Conservation (phyloP, 1,140 invertebrate species). For the Aphelenchoides besseyi region DNA sequence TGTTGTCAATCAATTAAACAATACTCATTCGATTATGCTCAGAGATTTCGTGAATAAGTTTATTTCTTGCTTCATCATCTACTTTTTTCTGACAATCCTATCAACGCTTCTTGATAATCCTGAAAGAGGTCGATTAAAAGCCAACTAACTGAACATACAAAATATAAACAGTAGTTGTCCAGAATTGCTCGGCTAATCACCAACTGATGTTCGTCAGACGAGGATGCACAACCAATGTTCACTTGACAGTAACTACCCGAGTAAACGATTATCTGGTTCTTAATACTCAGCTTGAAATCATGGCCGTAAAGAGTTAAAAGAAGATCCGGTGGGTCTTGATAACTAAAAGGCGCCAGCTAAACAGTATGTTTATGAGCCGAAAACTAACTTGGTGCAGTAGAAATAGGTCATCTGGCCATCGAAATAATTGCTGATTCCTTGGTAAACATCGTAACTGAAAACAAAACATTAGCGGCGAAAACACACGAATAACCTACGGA, state of each 20-base stretch:
- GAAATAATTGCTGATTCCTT: too few relatives aligned
- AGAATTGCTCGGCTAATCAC: background rate
- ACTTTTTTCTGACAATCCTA: constrained; percentile 3
- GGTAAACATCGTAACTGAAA: too few relatives aligned
- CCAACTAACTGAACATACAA: background rate
- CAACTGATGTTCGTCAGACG: constrained; percentile 7
- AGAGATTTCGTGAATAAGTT: too few relatives aligned
- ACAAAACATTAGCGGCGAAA: too few relatives aligned
- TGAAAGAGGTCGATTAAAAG: too few relatives aligned
- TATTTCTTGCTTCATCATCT: too few relatives aligned
- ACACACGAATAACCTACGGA: background rate
- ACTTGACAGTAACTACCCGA: background rate
- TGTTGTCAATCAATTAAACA: too few relatives aligned
- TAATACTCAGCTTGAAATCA: background rate
- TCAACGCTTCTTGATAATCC: background rate
- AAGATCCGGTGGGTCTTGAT: background rate
- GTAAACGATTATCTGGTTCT: background rate
- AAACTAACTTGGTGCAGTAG: background rate
- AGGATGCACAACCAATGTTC: too few relatives aligned
- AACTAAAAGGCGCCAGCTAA: too few relatives aligned
- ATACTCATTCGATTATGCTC: too few relatives aligned
- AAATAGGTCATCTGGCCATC: too few relatives aligned
- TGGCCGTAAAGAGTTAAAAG: background rate
- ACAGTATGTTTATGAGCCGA: too few relatives aligned
- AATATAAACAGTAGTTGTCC: background rate